Evolutionary conservation across 1,140 invertebrate species (phyloP).

Genomic region (Adoxophyes honmai): DNA sequence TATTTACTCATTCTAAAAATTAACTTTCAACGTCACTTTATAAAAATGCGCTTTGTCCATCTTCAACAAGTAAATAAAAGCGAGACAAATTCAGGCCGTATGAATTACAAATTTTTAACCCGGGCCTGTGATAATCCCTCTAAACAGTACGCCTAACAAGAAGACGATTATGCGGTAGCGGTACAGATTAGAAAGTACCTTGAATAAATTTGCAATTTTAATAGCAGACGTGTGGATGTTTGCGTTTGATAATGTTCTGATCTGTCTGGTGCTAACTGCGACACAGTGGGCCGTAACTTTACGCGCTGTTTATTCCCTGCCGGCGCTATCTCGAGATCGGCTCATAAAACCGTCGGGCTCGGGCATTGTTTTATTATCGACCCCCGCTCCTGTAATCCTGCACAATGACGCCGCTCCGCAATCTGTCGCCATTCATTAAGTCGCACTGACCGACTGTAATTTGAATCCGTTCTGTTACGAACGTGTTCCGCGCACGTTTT

Average conservation of each 20-base stretch:
- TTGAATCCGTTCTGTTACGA: conserved; percentile 28
- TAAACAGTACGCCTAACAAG: background rate
- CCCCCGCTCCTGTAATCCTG: conserved; percentile 38
- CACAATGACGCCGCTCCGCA: conserved; percentile 38
- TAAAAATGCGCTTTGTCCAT: no score
- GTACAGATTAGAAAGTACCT: conserved; percentile 11
- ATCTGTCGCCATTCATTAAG: conserved; percentile 45
- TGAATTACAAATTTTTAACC: background rate
- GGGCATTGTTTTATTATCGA: conserved; percentile 52
- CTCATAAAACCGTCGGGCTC: conserved; percentile 43
- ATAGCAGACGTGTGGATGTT: conserved; percentile 25
- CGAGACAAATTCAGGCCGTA: background rate
- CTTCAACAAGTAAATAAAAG: no score
- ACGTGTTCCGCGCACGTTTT: conserved; percentile 26
- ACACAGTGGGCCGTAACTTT: conserved; percentile 25
- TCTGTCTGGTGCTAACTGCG: conserved; percentile 14
- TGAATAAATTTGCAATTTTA: conserved; percentile 26
- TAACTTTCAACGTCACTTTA: no score
- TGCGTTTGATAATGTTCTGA: conserved; percentile 8
- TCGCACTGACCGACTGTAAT: conserved; percentile 35
- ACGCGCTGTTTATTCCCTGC: conserved; percentile 48
- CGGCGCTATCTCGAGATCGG: conserved; percentile 43
- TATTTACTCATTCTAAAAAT: no score
- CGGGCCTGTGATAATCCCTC: background rate
- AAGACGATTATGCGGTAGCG: background rate